Evolutionary conservation across 2,113 vertebrate species (phyloP).

Genomic region (Dasyornis broadbenti): DNA sequence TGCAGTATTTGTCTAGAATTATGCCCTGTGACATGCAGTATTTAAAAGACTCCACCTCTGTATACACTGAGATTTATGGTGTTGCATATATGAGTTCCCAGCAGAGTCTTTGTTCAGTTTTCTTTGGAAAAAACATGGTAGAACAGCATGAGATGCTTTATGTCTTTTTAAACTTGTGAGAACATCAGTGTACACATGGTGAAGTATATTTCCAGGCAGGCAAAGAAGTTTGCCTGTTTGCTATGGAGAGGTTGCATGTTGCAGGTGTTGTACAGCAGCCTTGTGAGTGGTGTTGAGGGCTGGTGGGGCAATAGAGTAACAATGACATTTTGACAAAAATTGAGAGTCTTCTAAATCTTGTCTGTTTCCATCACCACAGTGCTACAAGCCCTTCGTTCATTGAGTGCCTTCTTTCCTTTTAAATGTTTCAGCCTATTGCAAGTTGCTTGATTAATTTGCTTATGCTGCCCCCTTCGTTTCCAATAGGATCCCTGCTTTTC

Average conservation of each 20-base stretch:
- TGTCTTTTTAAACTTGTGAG: neutral
- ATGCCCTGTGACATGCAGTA: neutral
- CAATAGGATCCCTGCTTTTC: neutral
- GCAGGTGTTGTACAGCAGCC: neutral
- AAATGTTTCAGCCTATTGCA: neutral
- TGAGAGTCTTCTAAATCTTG: neutral
- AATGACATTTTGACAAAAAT: neutral
- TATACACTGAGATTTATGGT: neutral
- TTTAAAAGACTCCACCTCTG: neutral
- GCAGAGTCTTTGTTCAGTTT: neutral
- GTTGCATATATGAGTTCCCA: neutral
- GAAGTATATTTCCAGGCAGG: neutral
- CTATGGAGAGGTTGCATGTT: neutral
- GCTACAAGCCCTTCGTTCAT: neutral
- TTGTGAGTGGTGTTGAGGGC: neutral
- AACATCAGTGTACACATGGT: neutral
- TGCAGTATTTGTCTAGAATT: neutral
- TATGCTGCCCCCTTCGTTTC: slow-evolving; percentile 48
- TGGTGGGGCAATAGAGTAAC: neutral
- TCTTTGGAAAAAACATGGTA: neutral
- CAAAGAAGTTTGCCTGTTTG: neutral
- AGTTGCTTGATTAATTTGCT: slow-evolving; percentile 26
- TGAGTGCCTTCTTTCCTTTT: neutral
- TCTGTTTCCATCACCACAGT: neutral
- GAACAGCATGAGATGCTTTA: neutral